Percentiles rank a stretch among this genome's conserved stretches.
phyloP scores from a whole-genome alignment of 2,113 vertebrate genomes.

The Onychorhynchus coronatus region DNA sequence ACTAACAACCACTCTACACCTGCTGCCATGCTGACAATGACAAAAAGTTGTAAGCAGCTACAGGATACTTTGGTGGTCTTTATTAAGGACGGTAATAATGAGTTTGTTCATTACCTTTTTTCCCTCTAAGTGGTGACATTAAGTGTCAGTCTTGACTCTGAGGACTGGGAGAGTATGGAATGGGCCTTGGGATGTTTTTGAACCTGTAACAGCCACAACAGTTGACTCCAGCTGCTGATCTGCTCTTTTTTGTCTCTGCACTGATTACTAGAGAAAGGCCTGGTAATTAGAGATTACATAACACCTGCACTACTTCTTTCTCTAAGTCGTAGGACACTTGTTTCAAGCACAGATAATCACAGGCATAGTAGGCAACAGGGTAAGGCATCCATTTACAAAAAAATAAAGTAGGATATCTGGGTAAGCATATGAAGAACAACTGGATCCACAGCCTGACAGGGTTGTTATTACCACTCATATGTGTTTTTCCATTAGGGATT shows the following conservation, averaged over 20 bases:
- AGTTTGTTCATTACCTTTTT: neutral
- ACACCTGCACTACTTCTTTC: neutral
- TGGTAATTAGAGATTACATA: neutral
- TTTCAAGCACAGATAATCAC: neutral
- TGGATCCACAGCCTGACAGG: neutral
- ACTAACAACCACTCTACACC: rapidly evolving
- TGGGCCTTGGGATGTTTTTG: neutral
- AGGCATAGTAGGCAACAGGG: neutral
- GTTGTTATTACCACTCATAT: neutral
- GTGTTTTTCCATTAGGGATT: neutral
- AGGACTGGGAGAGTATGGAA: neutral
- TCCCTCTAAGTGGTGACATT: neutral
- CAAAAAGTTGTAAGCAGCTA: neutral
- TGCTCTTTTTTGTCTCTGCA: neutral
- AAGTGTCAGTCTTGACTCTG: neutral
- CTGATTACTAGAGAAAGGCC: neutral
- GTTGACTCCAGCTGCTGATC: neutral
- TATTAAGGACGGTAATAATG: neutral
- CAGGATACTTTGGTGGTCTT: neutral
- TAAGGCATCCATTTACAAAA: neutral
- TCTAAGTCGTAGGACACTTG: neutral
- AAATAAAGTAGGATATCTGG: neutral
- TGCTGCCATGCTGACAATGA: neutral
- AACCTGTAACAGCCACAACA: neutral
- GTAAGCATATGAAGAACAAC: neutral